Base-by-base conservation (phyloP, 23 tunicate species). In the Botrylloides violaceus region DNA sequence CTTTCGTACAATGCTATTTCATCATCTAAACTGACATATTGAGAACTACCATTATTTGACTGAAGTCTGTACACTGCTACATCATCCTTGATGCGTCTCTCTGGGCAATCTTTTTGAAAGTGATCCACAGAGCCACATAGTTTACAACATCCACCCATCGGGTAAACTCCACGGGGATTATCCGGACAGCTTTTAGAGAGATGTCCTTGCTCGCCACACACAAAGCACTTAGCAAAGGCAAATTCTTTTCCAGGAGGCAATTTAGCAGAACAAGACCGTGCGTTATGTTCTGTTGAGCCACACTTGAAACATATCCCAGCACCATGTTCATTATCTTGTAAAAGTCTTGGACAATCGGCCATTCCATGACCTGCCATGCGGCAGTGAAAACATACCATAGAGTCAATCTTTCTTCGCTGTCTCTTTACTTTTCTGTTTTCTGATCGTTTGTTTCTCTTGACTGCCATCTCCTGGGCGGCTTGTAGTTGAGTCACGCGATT, bases 281-380 rank as follows among this genome's bases (percentile, higher is more conserved):
- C 58, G 37, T 30, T 58, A 68, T 88, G 96, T 62, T 82, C 96
- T 49, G 96, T 79, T 72, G 88, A 82, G 1, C 96, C 96, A 78
- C 96, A 88, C 80, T 88, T 88, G 32, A 81, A 83, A 32, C 99
- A 81, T 32, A 81, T 81, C 62, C 81, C 76, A 12, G 73, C 36
- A 2, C 82, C 80, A 19, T 86, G 87, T 64, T 82, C 95, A 19
- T 71, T 63, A 32, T 88, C 99, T 15, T 77, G 83, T 49, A 70
- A 71, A n/a, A 75, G 4, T 33, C 64, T 55, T 12, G 95, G 99
- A 62, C 99, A 94, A 64, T 94, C 99, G 32, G 88, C 99, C 87
- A 94, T 86, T 27, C 95, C 95, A 81, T 94, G 99, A 1, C 99
- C 99, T 0, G 89, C 71, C 85, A 77, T 86, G 18, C 99, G 84